Evolutionary conservation across 1,140 invertebrate genomes (phyloP).

Genomic region (Drosophila arawakana): DNA sequence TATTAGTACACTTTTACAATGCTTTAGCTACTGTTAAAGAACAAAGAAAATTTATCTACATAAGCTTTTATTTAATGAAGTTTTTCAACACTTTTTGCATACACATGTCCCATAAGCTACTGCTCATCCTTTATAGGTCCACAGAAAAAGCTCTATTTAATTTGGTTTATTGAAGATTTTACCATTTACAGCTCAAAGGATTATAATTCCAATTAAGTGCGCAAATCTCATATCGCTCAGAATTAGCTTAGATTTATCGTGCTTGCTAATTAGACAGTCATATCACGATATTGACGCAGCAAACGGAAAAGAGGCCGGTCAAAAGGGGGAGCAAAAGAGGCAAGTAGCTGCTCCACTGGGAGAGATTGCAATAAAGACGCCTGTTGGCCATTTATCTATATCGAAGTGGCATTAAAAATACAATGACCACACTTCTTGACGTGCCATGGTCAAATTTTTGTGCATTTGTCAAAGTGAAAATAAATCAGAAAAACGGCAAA

Average conservation of each 20-base stretch:
- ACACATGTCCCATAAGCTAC: too few relatives aligned
- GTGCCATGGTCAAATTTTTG: slow-evolving; percentile 82
- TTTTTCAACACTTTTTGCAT: too few relatives aligned
- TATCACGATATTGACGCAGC: slow-evolving; percentile 34
- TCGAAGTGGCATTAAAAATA: slow-evolving; percentile 76
- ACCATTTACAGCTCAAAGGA: not conserved
- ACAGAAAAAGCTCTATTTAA: not conserved
- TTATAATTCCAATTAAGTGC: slow-evolving; percentile 14
- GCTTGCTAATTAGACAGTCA: slow-evolving; percentile 60
- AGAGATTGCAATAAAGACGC: slow-evolving; percentile 21
- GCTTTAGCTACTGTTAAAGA: too few relatives aligned
- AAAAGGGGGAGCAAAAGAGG: not conserved
- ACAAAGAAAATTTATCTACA: too few relatives aligned
- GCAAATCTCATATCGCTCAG: slow-evolving; percentile 23
- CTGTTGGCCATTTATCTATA: slow-evolving; percentile 74
- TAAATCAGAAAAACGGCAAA: slow-evolving; percentile 71
- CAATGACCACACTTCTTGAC: slow-evolving; percentile 80
- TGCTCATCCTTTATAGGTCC: not conserved
- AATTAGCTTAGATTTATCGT: slow-evolving; percentile 20
- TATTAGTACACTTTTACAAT: fast-evolving
- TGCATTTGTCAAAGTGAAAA: slow-evolving; percentile 80
- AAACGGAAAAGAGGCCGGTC: slow-evolving; percentile 7
- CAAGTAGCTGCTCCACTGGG: not conserved
- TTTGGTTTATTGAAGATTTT: not conserved
- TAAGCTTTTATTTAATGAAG: too few relatives aligned